A percentile compares a stretch with the other conserved stretches of the same genome.
These are phyloP conservation scores for Melanotaenia pygmaea DNA, from an alignment of 2,797 vertebrate species.

Conservation along the genomic window DNA sequence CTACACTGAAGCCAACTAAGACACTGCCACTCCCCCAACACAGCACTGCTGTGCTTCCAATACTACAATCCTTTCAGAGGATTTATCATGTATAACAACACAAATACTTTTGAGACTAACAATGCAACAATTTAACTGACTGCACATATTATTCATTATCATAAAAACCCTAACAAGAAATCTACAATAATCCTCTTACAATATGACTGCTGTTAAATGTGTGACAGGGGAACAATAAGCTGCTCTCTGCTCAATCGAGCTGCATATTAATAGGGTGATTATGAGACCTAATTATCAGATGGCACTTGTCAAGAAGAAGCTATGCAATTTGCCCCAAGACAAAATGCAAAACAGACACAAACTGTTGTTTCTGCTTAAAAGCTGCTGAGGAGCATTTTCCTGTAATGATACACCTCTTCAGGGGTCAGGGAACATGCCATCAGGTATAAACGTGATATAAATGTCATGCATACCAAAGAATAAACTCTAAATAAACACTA, in stretches of 20 bases:
- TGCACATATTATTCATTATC: slow-evolving; percentile 49
- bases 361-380: slow-evolving; percentile 66
- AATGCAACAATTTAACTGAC: slow-evolving; percentile 41
- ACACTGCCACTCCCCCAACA: background rate
- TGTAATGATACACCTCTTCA: slow-evolving; percentile 16
- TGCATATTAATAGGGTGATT: slow-evolving; percentile 80
- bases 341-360: slow-evolving; percentile 71
- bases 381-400: slow-evolving; percentile 13
- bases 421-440: slow-evolving; percentile 30
- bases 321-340: slow-evolving; percentile 64
- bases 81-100: background rate
- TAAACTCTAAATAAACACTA: slow-evolving; percentile 22
- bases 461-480: slow-evolving; percentile 1
- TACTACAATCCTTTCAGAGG: background rate
- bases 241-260: slow-evolving; percentile 70
- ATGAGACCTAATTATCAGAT: slow-evolving; percentile 80
- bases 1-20: slow-evolving; percentile 8
- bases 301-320: slow-evolving; percentile 73
- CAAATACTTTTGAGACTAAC: slow-evolving; percentile 48
- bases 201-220: slow-evolving; percentile 40
- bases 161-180: slow-evolving; percentile 59
- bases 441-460: slow-evolving; percentile 9
- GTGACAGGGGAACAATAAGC: slow-evolving; percentile 65
- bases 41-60: background rate
- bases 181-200: slow-evolving; percentile 65